These are phyloP conservation scores for Andrena cerasifolii DNA, from an alignment of 1,140 invertebrate species.

Conservation along the genomic window DNA sequence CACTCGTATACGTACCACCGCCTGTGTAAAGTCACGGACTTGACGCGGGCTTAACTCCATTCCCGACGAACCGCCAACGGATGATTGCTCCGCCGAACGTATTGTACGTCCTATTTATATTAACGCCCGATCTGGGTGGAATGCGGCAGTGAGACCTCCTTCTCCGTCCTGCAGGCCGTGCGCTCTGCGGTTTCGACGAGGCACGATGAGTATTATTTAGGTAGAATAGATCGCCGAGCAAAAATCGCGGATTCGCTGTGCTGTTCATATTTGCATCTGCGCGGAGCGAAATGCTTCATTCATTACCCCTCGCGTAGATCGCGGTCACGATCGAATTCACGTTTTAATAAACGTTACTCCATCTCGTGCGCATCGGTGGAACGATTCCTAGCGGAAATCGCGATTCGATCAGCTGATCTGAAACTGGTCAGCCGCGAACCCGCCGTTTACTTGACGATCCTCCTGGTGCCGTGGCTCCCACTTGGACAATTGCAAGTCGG, in stretches of 20 bases:
- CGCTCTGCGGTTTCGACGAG: not conserved
- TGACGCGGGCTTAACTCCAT: constrained; percentile 49
- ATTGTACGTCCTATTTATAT: constrained; percentile 45
- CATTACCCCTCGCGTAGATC: not conserved
- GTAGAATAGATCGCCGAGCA: no score
- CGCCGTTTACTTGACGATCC: constrained; percentile 6
- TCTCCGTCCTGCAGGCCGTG: not conserved
- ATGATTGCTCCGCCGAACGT: constrained; percentile 50
- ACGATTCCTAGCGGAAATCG: constrained; percentile 31
- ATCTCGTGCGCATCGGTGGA: constrained; percentile 7
- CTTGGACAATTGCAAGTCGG: constrained; percentile 59
- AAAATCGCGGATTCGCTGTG: no score
- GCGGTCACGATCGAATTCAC: constrained; percentile 18
- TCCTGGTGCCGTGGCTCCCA: not conserved
- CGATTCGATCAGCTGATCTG: constrained; percentile 55
- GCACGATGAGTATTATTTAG: not conserved
- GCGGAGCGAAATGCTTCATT: not conserved
- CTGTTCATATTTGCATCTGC: no score
- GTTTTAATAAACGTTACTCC: constrained; percentile 51
- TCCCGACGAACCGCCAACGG: constrained; percentile 38
- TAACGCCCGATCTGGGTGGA: constrained; percentile 20
- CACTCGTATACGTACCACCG: constrained; percentile 30
- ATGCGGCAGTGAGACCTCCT: constrained; percentile 30
- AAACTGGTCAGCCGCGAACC: not conserved
- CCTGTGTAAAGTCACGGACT: constrained; percentile 48